Conservation (phyloP, 30 jellyfish, hydroid and myxozoan species). For the Hydra vulgaris region DNA sequence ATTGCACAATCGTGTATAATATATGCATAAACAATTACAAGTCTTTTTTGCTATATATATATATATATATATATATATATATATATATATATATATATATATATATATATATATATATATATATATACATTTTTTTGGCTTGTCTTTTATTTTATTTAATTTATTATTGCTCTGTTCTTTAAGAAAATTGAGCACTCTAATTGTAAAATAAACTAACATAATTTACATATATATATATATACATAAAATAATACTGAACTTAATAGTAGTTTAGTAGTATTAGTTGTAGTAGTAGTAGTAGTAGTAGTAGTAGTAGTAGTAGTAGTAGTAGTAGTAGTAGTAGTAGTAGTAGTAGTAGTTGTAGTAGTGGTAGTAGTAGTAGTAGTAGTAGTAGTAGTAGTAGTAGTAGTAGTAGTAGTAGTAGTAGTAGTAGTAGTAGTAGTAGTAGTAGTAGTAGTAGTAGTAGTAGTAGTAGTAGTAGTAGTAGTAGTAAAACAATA, state of each 20-base stretch:
- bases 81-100: neutral
- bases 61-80: too few relatives aligned
- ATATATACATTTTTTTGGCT: too few relatives aligned
- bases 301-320: constrained; percentile 7
- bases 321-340: constrained; percentile 7
- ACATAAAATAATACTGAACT: too few relatives aligned
- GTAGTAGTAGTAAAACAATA: neutral
- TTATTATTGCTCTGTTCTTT: too few relatives aligned
- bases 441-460: constrained; percentile 7
- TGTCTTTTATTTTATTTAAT: too few relatives aligned
- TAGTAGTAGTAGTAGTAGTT: constrained; percentile 4
- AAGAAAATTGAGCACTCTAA: too few relatives aligned
- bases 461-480: constrained; percentile 5
- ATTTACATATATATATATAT: too few relatives aligned
- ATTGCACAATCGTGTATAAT: too few relatives aligned
- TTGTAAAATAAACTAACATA: too few relatives aligned
- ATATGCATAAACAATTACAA: too few relatives aligned
- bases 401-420: constrained; percentile 5
- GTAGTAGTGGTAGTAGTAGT: constrained; percentile 7
- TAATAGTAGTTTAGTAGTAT: too few relatives aligned
- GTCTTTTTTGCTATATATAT: too few relatives aligned
- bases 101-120: neutral
- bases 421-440: constrained; percentile 7
- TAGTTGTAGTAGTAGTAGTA: constrained; percentile 5
- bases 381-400: constrained; percentile 7